These are phyloP conservation scores for Anarsia innoxiella DNA, from an alignment of 2,888 invertebrate genomes.

Conservation along the genomic window DNA sequence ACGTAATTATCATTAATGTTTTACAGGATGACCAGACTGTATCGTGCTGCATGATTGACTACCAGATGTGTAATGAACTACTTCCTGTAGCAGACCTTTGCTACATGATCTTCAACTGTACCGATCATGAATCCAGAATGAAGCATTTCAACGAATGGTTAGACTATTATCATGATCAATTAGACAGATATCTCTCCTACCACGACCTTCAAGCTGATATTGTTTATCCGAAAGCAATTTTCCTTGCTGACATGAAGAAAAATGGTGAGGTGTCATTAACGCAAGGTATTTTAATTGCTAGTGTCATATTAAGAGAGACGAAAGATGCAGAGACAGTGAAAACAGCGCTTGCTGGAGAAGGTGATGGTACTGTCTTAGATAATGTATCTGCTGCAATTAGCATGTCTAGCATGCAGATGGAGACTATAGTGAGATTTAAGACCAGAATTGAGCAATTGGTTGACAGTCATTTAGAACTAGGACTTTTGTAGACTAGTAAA, in stretches of 20 bases:
- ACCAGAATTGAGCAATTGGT: not conserved
- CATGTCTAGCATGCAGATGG: too few relatives aligned
- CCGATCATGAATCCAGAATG: slow-evolving; percentile 13
- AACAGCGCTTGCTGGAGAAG: not conserved
- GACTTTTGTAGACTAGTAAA: too few relatives aligned
- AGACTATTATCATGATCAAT: slow-evolving; percentile 8
- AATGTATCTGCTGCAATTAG: not conserved
- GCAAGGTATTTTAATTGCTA: not conserved
- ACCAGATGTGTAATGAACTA: slow-evolving; percentile 20
- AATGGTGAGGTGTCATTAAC: slow-evolving; percentile 10
- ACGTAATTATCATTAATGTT: not conserved
- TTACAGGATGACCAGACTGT: slow-evolving; percentile 10
- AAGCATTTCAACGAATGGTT: slow-evolving; percentile 9
- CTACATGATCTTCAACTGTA: slow-evolving; percentile 26
- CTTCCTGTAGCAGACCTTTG: slow-evolving; percentile 22
- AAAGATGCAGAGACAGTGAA: slow-evolving; percentile 1
- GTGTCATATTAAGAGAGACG: slow-evolving; percentile 2
- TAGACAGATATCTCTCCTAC: slow-evolving; percentile 3
- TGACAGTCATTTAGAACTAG: slow-evolving; percentile 1
- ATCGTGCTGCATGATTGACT: slow-evolving; percentile 23
- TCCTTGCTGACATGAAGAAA: slow-evolving; percentile 14
- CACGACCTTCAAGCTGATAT: slow-evolving; percentile 3
- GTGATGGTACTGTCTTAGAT: not conserved
- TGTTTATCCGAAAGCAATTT: slow-evolving; percentile 8
- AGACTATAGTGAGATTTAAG: not conserved